Conservation (phyloP, 2,797 vertebrate species). For the Cyclopterus lumpus region DNA sequence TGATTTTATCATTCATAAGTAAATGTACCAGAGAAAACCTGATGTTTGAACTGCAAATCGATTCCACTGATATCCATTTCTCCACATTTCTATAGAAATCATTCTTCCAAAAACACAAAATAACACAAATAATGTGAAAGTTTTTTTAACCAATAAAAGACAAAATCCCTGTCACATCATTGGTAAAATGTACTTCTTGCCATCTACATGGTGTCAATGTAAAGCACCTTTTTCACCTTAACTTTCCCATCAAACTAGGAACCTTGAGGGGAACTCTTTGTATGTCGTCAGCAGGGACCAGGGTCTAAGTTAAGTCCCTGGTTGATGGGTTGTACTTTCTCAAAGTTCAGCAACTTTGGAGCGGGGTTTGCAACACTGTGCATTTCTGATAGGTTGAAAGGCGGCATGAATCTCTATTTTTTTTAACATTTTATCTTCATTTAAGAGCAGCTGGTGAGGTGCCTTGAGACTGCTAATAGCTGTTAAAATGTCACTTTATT, state of each 20-base stretch:
- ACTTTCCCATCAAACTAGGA: no score
- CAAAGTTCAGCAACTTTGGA: background rate
- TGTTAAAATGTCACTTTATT: background rate
- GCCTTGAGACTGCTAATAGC: background rate
- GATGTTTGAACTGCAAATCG: background rate
- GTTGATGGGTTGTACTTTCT: background rate
- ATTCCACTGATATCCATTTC: background rate
- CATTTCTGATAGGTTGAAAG: background rate
- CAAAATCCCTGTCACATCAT: background rate
- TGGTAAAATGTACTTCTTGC: background rate
- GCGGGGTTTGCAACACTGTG: no score
- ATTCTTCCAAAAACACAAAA: background rate
- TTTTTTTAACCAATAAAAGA: background rate
- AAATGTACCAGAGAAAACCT: background rate
- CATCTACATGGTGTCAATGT: background rate
- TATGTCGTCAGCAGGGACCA: background rate
- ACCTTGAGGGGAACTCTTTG: background rate
- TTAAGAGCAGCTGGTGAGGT: background rate
- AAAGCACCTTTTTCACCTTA: no score
- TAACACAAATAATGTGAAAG: background rate
- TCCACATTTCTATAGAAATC: background rate
- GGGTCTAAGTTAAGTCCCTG: background rate
- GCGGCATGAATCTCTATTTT: no score
- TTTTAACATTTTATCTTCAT: background rate
- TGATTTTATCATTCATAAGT: background rate